Percentiles rank a stretch among this genome's conserved stretches.
These are phyloP conservation scores for Ophion obscuratus DNA, from an alignment of 2,888 invertebrate species.

Conservation along the genomic window DNA sequence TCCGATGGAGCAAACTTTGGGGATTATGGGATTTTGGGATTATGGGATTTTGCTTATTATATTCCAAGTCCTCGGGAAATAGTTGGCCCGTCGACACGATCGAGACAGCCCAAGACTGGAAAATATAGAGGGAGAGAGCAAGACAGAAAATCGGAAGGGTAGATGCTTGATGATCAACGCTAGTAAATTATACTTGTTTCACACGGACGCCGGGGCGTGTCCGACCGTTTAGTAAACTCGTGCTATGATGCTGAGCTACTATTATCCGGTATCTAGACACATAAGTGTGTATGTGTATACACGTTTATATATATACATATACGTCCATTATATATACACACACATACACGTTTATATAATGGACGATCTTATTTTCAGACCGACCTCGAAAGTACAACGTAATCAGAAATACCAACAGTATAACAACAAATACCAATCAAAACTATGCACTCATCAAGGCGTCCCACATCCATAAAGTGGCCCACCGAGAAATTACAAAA, in stretches of 20 bases:
- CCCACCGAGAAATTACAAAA: no score
- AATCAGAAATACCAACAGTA: conserved; percentile 55
- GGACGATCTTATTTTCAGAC: conserved; percentile 23
- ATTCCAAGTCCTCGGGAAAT: conserved; percentile 17
- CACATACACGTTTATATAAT: not conserved
- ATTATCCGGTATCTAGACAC: conserved; percentile 6
- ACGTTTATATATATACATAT: conserved; percentile 18
- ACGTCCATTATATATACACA: not conserved
- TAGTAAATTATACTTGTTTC: conserved; percentile 69
- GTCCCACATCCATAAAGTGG: no score
- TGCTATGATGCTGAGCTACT: conserved; percentile 55
- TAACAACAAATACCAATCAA: not conserved
- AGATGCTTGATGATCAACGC: conserved; percentile 54
- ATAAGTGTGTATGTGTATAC: not conserved
- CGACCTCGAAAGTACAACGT: conserved; percentile 46
- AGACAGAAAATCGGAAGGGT: conserved; percentile 33
- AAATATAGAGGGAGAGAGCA: conserved; percentile 23
- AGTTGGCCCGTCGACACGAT: conserved; percentile 42
- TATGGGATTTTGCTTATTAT: conserved; percentile 8
- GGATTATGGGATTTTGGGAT: conserved; percentile 15
- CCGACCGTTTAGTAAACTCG: conserved; percentile 67
- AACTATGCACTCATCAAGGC: not conserved
- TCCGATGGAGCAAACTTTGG: not conserved
- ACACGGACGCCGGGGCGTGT: conserved; percentile 69
- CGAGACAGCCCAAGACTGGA: conserved; percentile 39